A percentile compares a stretch with the other conserved stretches of the same genome.
Evolutionary conservation across 2,888 invertebrate species (phyloP).

Genomic region (Chouioia cunea): DNA sequence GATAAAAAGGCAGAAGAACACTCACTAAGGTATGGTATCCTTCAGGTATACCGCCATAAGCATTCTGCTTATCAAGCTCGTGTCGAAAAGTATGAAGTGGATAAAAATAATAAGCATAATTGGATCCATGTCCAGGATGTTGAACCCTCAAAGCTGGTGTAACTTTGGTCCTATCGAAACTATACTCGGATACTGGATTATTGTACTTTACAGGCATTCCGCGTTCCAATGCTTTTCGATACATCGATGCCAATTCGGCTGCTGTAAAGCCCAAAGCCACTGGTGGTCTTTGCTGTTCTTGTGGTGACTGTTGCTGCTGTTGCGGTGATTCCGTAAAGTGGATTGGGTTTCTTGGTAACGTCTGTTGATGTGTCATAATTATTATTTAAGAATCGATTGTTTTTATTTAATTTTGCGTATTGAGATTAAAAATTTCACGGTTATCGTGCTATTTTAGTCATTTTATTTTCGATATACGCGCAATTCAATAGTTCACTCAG

Average conservation of each 20-base stretch:
- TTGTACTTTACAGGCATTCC: slow-evolving; percentile 28
- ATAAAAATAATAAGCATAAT: slow-evolving; percentile 46
- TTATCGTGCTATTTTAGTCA: not conserved
- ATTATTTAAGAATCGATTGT: not conserved
- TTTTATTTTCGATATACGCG: no score
- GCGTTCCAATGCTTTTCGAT: slow-evolving; percentile 31
- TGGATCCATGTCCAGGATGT: slow-evolving; percentile 3
- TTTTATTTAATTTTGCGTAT: slow-evolving; percentile 1
- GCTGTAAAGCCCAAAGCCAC: slow-evolving; percentile 25
- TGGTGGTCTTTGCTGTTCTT: not conserved
- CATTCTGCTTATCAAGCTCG: slow-evolving; percentile 18
- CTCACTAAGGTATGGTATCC: slow-evolving; percentile 35
- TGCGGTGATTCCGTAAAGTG: not conserved
- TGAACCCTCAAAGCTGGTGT: not conserved
- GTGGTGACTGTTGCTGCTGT: not conserved
- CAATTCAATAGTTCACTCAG: no score
- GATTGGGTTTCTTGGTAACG: not conserved
- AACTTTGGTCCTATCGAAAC: no score
- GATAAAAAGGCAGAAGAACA: not conserved
- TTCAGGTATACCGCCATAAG: not conserved
- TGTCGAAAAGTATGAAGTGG: slow-evolving; percentile 40
- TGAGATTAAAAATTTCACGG: no score
- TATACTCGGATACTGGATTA: not conserved
- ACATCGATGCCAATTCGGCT: slow-evolving; percentile 39
- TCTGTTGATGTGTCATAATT: not conserved